These are phyloP conservation scores for Palythoa heliodiscus DNA, from an alignment of 92 coral and sea anemone species.

Conservation along the genomic window DNA sequence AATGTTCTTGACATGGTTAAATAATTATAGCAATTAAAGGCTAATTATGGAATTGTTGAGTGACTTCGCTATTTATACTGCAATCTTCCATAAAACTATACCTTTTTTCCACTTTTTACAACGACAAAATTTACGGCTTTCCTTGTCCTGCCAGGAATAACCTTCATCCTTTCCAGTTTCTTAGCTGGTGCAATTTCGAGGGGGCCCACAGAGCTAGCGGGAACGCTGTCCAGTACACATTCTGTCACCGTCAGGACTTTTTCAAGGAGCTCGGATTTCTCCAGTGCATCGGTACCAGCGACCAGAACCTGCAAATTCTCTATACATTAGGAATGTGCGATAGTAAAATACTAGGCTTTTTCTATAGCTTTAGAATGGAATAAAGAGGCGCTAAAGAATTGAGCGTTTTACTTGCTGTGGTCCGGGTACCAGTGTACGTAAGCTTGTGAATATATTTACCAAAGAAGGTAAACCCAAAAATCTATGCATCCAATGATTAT, in stretches of 20 bases:
- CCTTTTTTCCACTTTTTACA: conserved; percentile 17
- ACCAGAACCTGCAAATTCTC: not conserved
- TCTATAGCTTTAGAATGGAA: too few species aligned
- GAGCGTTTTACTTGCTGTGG: too few species aligned
- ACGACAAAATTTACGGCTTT: conserved; percentile 11
- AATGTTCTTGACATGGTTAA: too few species aligned
- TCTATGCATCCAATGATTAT: too few species aligned
- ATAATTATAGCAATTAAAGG: too few species aligned
- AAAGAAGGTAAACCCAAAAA: too few species aligned
- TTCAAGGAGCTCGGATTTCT: conserved; percentile 18
- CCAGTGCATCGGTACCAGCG: conserved; percentile 28
- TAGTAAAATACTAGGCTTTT: too few species aligned
- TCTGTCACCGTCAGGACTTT: not conserved
- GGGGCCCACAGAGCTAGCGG: not conserved
- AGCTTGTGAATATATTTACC: too few species aligned
- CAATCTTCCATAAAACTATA: not conserved
- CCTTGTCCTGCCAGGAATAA: conserved; percentile 6
- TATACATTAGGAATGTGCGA: not conserved
- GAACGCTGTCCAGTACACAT: conserved; percentile 8
- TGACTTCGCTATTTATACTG: not conserved
- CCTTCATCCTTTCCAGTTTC: conserved; percentile 27
- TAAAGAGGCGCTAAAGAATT: too few species aligned
- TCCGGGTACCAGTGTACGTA: too few species aligned
- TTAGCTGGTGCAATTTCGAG: not conserved
- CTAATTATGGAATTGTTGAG: too few species aligned